These are phyloP conservation scores for Nymphicus hollandicus DNA, from an alignment of 2,113 vertebrate species.

Conservation along the genomic window DNA sequence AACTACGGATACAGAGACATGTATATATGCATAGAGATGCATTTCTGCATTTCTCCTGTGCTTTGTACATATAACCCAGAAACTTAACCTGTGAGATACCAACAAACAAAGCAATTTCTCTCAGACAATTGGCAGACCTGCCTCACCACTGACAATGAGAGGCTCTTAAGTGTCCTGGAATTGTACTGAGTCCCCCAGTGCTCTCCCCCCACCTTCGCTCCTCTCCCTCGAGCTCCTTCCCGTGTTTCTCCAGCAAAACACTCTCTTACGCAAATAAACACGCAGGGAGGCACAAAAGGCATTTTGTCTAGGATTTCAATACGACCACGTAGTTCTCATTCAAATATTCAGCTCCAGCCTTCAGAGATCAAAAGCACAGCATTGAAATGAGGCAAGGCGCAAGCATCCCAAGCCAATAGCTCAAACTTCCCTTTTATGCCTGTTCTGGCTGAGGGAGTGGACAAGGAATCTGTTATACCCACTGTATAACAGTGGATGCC, in stretches of 20 bases:
- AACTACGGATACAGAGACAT: not conserved
- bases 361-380: conserved; percentile 4
- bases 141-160: not conserved
- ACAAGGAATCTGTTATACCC: not conserved
- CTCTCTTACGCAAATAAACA: conserved; percentile 48
- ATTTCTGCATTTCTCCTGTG: not conserved
- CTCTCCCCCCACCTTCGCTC: not conserved
- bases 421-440: not conserved
- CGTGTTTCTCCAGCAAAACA: conserved; percentile 33
- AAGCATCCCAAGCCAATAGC: not conserved
- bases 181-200: not conserved
- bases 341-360: conserved; percentile 32
- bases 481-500: accelerated
- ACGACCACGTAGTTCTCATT: not conserved
- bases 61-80: not conserved
- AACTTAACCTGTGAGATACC: conserved; percentile 17
- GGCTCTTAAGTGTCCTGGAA: conserved; percentile 44
- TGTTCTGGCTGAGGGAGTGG: not conserved
- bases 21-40: not conserved
- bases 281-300: conserved; percentile 40
- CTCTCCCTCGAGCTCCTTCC: conserved; percentile 7
- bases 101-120: not conserved
- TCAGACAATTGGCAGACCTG: conserved; percentile 17
- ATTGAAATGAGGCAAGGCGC: not conserved
- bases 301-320: conserved; percentile 36